Evolutionary conservation across 2,113 vertebrate species (phyloP), one percentile per base, ranked within the genome.

Genomic region (Varanus salvator): DNA sequence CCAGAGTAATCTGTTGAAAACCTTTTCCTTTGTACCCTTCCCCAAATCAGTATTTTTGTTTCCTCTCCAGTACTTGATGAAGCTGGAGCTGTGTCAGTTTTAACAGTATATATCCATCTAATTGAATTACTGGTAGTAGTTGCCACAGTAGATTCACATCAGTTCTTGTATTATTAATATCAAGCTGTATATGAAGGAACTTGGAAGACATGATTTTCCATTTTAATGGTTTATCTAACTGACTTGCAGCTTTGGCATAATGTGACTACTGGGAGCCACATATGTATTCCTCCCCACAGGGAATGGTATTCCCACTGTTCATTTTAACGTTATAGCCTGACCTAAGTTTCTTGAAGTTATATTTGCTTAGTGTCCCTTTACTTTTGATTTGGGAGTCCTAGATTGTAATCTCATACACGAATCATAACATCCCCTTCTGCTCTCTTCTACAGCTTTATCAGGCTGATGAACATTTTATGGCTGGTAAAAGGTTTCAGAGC

Each of bases 1-100:
- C 91, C 85, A 84, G 84, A 88, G 12, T 85, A 90, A 94, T 86
- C 84, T 92, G 1, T 8, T 92, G 88, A 92, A 88, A 93, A 87
- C 87, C 94, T 94, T 92, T 92, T 87, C 91, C 92, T 94, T 94
- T 93, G 15, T 64, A 81, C 91, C 94, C 89, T 91, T 95, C 87
- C 92, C 87, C 92, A 91, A 75, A 90, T 95, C 92, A 78, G 48
- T 97, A 94, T 94, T 97, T 94, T 78, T 80, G 38, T 84, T 94
- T 93, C 93, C 91, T 90, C 90, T 93, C 94, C 87, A 90, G 87
- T 96, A 88, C 96, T 94, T 95, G 90, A 94, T 94, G 93, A 95
- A 96, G 93, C 95, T 95, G 88, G 95, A 94, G 64, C 89, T 94
- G 95, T 89, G 84, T 91, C 91, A 90, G 91, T 93, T 94, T 90